A percentile compares a stretch with the other conserved stretches of the same genome.
phyloP scores from a whole-genome alignment of 2,797 vertebrate genomes.

The Pristis pectinata region DNA sequence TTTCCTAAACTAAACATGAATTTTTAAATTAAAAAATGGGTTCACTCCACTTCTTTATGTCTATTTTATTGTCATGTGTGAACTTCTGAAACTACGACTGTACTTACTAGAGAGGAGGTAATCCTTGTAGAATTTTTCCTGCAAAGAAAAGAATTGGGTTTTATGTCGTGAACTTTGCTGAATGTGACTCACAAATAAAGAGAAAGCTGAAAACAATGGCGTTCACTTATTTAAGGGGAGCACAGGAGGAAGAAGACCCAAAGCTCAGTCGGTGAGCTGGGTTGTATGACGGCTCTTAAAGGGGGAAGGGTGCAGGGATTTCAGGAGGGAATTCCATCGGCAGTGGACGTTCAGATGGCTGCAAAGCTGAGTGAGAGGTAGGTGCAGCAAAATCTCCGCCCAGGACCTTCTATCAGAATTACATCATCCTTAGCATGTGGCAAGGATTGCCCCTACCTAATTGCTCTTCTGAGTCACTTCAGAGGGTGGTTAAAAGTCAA shows the following conservation, averaged over 20 bases:
- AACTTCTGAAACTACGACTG: too few species aligned
- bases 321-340: background rate
- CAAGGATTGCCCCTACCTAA: too few species aligned
- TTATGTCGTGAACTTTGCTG: background rate
- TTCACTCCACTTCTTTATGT: background rate
- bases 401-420: background rate
- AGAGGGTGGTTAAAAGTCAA: too few species aligned
- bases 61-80: too few species aligned
- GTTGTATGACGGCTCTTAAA: background rate
- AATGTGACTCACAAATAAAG: background rate
- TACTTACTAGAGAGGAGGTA: background rate
- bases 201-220: background rate
- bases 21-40: background rate
- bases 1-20: background rate
- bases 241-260: background rate
- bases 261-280: too few species aligned
- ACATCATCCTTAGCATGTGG: too few species aligned
- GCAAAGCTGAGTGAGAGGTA: background rate
- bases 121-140: background rate
- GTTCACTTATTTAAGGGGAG: too few species aligned
- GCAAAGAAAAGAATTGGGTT: background rate
- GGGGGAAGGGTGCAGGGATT: background rate
- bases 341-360: background rate
- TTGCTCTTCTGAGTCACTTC: too few species aligned
- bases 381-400: background rate